Conservation (phyloP, 2,797 vertebrate genomes). For the Apogon talboti region DNA sequence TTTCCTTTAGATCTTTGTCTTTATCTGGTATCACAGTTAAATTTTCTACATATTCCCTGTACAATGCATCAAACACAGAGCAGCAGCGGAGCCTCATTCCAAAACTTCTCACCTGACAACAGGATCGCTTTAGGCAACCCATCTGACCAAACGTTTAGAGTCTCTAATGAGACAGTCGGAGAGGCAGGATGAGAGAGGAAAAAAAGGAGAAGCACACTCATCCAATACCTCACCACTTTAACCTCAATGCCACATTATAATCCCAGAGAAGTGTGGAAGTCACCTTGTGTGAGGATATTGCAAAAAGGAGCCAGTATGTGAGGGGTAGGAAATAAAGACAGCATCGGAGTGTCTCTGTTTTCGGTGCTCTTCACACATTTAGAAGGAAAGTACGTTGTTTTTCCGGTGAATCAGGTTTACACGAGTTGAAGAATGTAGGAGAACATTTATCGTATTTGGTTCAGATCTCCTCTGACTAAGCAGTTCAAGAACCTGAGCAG, state of each 20-base stretch:
- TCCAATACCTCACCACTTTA: constrained; percentile 42
- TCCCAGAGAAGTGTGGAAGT: constrained; percentile 62
- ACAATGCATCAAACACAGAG: no score
- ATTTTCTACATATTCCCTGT: no score
- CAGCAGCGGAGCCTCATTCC: background rate
- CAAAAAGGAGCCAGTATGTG: constrained; percentile 24
- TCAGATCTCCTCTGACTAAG: constrained; percentile 49
- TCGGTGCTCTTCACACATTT: constrained; percentile 42
- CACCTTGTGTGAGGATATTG: constrained; percentile 67
- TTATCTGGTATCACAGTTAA: background rate
- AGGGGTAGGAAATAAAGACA: constrained; percentile 18
- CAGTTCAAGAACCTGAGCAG: constrained; percentile 35
- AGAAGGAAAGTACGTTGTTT: constrained; percentile 47
- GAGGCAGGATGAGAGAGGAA: background rate
- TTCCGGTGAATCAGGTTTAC: constrained; percentile 29
- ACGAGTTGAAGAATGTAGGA: constrained; percentile 12
- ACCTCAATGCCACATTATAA: constrained; percentile 60
- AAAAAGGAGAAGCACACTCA: constrained; percentile 22
- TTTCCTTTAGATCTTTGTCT: constrained; percentile 42
- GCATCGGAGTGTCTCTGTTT: constrained; percentile 37
- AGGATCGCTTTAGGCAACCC: constrained; percentile 30
- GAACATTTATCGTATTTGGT: constrained; percentile 46
- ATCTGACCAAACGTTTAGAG: constrained; percentile 34
- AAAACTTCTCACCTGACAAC: constrained; percentile 30
- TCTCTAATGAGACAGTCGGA: constrained; percentile 23